Conservation (phyloP, 2,797 vertebrate species). For the Lepus oiostolus region DNA sequence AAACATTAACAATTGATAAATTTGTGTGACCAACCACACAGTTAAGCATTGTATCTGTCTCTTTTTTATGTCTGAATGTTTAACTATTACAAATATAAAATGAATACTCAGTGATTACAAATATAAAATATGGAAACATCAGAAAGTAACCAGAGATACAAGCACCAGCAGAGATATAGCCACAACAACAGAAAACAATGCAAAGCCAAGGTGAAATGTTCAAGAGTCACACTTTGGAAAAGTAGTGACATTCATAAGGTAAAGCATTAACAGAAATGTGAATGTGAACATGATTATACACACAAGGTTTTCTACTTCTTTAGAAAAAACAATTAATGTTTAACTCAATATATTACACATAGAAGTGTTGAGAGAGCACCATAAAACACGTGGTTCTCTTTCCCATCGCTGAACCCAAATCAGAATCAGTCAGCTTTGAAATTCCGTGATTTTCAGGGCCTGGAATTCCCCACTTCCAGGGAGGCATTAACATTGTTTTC, state of each 20-base stretch:
- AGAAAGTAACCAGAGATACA: not conserved
- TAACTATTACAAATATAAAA: slow-evolving; percentile 18
- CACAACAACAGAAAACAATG: not conserved
- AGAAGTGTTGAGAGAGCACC: not conserved
- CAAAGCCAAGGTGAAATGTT: slow-evolving; percentile 40
- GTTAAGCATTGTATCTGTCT: not conserved
- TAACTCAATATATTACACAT: slow-evolving; percentile 53
- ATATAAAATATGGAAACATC: not conserved
- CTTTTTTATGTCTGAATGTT: slow-evolving; percentile 32
- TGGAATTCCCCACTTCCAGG: not conserved
- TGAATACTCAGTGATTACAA: slow-evolving; percentile 39
- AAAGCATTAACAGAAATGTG: slow-evolving; percentile 59
- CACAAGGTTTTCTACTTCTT: not conserved
- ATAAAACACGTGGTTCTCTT: not conserved
- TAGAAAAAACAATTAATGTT: slow-evolving; percentile 65
- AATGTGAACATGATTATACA: not conserved
- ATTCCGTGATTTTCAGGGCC: slow-evolving; percentile 26
- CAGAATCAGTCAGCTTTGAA: slow-evolving; percentile 67
- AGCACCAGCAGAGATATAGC: not conserved
- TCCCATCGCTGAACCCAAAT: slow-evolving; percentile 44
- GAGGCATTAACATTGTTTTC: slow-evolving; percentile 19
- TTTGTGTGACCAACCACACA: not conserved
- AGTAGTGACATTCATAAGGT: slow-evolving; percentile 53
- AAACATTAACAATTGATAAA: not conserved
- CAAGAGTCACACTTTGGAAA: not conserved